phyloP scores from a whole-genome alignment of 1,140 invertebrate genomes.

The Antheraea pernyi region DNA sequence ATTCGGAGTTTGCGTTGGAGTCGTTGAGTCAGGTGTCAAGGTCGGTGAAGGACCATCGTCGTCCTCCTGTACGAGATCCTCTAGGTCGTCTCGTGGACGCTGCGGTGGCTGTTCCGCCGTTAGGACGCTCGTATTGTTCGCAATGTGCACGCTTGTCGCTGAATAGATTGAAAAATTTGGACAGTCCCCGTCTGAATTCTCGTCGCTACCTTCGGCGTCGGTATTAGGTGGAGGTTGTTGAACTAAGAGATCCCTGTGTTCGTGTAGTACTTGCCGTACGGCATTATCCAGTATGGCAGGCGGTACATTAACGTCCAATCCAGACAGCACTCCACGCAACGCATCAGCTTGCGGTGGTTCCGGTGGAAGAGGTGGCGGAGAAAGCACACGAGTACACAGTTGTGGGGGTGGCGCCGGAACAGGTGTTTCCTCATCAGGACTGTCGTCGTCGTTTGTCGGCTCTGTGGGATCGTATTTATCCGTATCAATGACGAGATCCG shows the following conservation, averaged over 20 bases:
- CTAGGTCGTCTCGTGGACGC: constrained; percentile 36
- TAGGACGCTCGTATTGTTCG: constrained; percentile 72
- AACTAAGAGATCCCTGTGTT: constrained; percentile 53
- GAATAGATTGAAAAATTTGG: constrained; percentile 92
- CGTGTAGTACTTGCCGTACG: constrained; percentile 62
- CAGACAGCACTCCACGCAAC: constrained; percentile 38
- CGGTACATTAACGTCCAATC: constrained; percentile 48
- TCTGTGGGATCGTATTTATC: constrained; percentile 84
- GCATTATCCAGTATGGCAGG: constrained; percentile 54
- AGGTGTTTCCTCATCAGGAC: constrained; percentile 43
- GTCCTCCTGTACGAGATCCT: constrained; percentile 73
- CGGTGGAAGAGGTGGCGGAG: constrained; percentile 16
- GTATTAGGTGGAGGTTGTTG: constrained; percentile 25
- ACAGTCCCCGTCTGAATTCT: constrained; percentile 85
- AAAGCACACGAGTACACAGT: not conserved
- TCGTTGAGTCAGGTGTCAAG: not conserved
- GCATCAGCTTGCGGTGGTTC: constrained; percentile 10
- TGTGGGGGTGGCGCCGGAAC: constrained; percentile 10
- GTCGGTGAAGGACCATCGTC: constrained; percentile 38
- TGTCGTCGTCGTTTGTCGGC: constrained; percentile 80
- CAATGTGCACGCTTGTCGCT: constrained; percentile 87
- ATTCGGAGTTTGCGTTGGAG: not conserved
- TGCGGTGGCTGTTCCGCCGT: constrained; percentile 25
- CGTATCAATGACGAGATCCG: constrained; percentile 83
- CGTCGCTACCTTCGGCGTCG: constrained; percentile 52